Evolutionary conservation across 2,797 vertebrate genomes (phyloP), one percentile per base, ranked within the genome.

Genomic region (Hephaestus fuliginosus): DNA sequence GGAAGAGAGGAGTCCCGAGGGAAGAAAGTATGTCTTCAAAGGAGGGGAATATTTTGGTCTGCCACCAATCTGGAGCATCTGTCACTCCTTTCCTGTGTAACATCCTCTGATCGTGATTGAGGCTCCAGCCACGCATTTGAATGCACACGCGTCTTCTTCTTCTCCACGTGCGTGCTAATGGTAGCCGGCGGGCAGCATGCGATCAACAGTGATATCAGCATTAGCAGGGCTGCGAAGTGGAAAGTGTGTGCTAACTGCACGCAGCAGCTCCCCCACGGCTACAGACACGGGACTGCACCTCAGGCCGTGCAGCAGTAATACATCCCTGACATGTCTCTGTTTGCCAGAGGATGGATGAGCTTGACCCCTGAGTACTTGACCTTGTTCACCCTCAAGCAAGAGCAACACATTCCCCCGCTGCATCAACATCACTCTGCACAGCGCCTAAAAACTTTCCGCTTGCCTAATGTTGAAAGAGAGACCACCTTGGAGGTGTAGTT

Each of bases 291-390:
- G 67, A 60, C 52, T 1, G 44, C 49, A 30, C 74, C 36, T 41
- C 67, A 17, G 72, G 81, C 18, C 3, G 18, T 15, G 74, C 70
- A 44, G 78, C 2, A 25, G 78, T 67, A 67, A 67, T 57, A 74
- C 67, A 70, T 76, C 20, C 55, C 60, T 76, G 80, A 90, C 86
- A 81, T 82, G 78, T 82, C 77, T 82, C 71, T 75, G 57, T 75
- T 82, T 76, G 57, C 71, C 41, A 18, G 66, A 83, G 87, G 79
- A 92, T 79, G 83, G 84, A 91, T 84, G 87, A 74, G 84, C 71
- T 83, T 88, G 90, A 91, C 92, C 89, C 70, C 43, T 15, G 17
- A 81, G 82, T 67, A 79, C 91, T 90, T 85, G 84, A 93, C 58
- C 87, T 87, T 81, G 53, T 78, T 86, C 72, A 48, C 71, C 76